phyloP scores from a whole-genome alignment of 92 coral and sea anemone genomes.

The Phenganax marumi region DNA sequence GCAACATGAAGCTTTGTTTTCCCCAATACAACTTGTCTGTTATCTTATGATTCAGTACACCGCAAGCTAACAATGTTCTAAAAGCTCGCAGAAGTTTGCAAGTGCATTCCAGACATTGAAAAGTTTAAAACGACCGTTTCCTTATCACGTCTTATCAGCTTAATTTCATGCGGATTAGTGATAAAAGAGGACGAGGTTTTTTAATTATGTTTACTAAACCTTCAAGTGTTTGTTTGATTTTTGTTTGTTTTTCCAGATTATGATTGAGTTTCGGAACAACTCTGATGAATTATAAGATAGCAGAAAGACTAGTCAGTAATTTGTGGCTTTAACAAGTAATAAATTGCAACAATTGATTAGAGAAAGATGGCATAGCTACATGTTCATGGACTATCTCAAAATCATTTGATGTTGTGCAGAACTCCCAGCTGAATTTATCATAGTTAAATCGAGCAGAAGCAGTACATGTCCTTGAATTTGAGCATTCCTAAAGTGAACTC shows the following conservation, averaged over 20 bases:
- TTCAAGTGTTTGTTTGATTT: constrained; percentile 28
- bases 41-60: not conserved
- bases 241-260: not conserved
- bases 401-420: not conserved
- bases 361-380: not conserved
- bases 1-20: not conserved
- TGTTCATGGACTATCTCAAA: constrained; percentile 5
- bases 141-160: not conserved
- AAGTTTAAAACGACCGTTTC: not conserved
- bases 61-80: not conserved
- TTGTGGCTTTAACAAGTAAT: not conserved
- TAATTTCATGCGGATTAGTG: not conserved
- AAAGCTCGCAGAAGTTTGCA: not conserved
- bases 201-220: not conserved
- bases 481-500: not conserved
- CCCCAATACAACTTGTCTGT: not conserved
- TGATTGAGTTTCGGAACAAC: not conserved
- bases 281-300: not conserved
- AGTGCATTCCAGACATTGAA: not conserved
- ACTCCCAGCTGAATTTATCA: not conserved
- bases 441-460: not conserved
- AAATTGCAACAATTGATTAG: not conserved
- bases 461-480: not conserved
- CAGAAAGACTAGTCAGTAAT: not conserved
- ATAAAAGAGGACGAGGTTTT: not conserved